Evolutionary conservation across 2,113 vertebrate genomes (phyloP), one percentile per base, ranked within the genome.

Genomic region (Periophthalmodon schlosseri): DNA sequence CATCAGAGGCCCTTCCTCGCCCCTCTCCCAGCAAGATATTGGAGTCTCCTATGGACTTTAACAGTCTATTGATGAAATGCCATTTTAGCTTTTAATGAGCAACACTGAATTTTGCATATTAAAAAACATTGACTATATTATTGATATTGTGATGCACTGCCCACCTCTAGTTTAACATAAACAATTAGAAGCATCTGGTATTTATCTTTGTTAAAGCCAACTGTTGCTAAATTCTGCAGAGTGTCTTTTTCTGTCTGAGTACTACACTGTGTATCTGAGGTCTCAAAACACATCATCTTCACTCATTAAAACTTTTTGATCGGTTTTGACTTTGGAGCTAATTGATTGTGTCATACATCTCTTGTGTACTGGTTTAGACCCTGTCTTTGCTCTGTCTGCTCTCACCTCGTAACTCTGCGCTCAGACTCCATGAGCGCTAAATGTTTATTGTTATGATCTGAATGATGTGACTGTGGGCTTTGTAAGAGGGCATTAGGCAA

Each of bases 341-440:
- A 71, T 76, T 46, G 7, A 65, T 64, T 8, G 1, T 56, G 52
- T 36, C 47, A 64, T n/a, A n/a, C 49, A 2, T 20, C 34, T 73
- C 46, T 13, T 63, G 28, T 47, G 47, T 68, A 7, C 13, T 36
- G 16, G 5, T 69, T 66, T 24, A 65, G 33, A 47, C 20, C 23
- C 23, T 33, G 63, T 60, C 44, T 74, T 34, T 47, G 13, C 47
- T 65, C 8, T 66, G 21, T 71, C 72, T 72, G 28, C 68, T 74
- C 68, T 79, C 77, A 80, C 70, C 33, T 84, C 73, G 70, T 61
- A 68, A 13, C 10, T 49, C 4, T 78, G 18, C 36, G 13, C 4
- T 54, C 21, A 23, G 56, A 20, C 58, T 86, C 73, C 28, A 44
- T 57, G 28, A 10, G 50, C n/a, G 10, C 11, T 67, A 68, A 56